Percentiles rank a stretch among this genome's conserved stretches.
Conservation (phyloP, 2,888 invertebrate genomes). For the Drosophila atripex region DNA sequence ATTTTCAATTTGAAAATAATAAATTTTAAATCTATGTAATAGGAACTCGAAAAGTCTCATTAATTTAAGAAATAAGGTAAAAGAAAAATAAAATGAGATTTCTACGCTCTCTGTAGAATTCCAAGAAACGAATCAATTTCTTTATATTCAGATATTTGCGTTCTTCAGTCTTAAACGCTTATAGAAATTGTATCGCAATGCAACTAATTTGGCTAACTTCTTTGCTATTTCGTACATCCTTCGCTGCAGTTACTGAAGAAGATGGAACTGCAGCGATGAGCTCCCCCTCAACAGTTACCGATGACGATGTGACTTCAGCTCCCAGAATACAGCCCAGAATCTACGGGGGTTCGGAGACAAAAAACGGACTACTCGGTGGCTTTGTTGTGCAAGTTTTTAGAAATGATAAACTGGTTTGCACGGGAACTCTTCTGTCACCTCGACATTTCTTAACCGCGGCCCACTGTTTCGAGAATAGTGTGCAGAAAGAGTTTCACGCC, state of each 20-base stretch:
- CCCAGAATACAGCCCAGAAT: conserved; percentile 21
- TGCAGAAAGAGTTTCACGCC: conserved; percentile 9
- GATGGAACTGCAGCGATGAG: not conserved
- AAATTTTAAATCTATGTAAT: not conserved
- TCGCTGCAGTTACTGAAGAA: not conserved
- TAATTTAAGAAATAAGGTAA: not conserved
- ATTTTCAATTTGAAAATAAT: not conserved
- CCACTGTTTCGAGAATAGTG: conserved; percentile 40
- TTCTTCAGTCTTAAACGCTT: not conserved
- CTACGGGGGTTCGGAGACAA: conserved; percentile 17
- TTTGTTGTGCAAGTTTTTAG: conserved; percentile 34
- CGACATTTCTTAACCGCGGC: conserved; percentile 47
- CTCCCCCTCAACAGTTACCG: not conserved
- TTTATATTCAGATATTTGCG: not conserved
- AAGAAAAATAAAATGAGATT: not conserved
- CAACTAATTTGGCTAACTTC: not conserved
- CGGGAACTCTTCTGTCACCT: conserved; percentile 34
- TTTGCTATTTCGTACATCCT: not conserved
- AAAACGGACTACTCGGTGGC: conserved; percentile 25
- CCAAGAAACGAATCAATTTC: conserved; percentile 21
- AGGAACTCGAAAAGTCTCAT: not conserved
- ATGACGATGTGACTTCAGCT: not conserved
- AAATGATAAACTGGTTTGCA: conserved; percentile 19
- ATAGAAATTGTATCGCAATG: not conserved
- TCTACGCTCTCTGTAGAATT: not conserved